Conservation (phyloP, 2,113 vertebrate species). For the Chloropsis cyanopogon region DNA sequence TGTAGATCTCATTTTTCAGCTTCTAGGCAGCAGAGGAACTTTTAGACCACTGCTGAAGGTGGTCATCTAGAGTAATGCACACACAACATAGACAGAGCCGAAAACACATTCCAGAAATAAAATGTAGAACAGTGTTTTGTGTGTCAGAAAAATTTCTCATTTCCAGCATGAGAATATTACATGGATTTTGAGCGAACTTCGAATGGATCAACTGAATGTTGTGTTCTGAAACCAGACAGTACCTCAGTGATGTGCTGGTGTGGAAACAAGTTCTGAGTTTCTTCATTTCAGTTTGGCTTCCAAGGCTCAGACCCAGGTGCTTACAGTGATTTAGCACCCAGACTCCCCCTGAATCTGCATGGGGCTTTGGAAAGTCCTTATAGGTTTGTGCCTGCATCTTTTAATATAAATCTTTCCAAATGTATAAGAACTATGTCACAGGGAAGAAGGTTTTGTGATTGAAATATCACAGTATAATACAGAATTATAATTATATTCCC, state of each 20-base stretch:
- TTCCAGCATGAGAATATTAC: background rate
- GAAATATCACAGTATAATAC: background rate
- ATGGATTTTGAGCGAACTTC: background rate
- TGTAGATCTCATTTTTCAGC: background rate
- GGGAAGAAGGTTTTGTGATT: background rate
- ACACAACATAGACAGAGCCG: background rate
- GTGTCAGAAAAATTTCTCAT: background rate
- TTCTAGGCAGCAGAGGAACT: background rate
- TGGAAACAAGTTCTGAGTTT: background rate
- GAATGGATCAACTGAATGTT: background rate
- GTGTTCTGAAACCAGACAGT: background rate
- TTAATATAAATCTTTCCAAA: background rate
- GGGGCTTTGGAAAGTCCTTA: background rate
- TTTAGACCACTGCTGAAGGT: background rate
- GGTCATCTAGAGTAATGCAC: background rate
- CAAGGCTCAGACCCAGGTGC: background rate
- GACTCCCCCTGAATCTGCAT: background rate
- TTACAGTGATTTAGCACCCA: background rate
- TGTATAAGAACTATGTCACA: background rate
- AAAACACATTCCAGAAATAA: background rate
- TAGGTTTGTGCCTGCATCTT: background rate
- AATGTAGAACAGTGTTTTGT: background rate
- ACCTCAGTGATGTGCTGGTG: background rate
- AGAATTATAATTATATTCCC: slow-evolving; percentile 17
- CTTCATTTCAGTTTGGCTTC: background rate